phyloP scores from a whole-genome alignment of 2,797 vertebrate genomes.

The Mormyrops boulengeri region DNA sequence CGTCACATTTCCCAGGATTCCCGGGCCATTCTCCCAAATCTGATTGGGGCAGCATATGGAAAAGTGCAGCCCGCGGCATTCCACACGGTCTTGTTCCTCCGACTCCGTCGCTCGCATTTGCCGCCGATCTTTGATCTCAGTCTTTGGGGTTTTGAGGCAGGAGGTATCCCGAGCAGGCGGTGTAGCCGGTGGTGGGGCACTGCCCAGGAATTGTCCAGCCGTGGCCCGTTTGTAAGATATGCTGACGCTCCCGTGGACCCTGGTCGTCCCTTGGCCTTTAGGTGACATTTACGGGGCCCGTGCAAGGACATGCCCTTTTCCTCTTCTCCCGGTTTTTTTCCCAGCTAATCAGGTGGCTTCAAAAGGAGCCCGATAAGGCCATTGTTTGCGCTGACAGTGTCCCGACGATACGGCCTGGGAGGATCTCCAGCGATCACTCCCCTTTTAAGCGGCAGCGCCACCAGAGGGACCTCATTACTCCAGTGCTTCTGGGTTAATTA shows the following conservation, averaged over 20 bases:
- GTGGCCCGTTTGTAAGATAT: slow-evolving; percentile 50
- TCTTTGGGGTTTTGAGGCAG: not conserved
- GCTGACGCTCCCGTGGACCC: slow-evolving; percentile 55
- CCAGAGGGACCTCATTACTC: slow-evolving; percentile 65
- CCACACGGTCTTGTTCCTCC: not conserved
- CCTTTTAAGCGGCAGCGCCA: slow-evolving; percentile 58
- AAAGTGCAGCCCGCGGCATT: too few relatives aligned
- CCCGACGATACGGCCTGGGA: slow-evolving; percentile 68
- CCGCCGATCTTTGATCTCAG: not conserved
- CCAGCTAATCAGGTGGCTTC: slow-evolving; percentile 91
- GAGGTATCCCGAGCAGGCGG: not conserved
- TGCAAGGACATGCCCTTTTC: slow-evolving; percentile 84
- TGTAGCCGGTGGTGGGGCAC: not conserved
- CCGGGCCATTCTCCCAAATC: not conserved
- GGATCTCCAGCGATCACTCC: slow-evolving; percentile 40
- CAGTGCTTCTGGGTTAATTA: slow-evolving; percentile 64
- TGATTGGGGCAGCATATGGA: not conserved
- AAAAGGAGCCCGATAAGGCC: slow-evolving; percentile 89
- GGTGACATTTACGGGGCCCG: slow-evolving; percentile 81
- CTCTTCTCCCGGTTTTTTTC: slow-evolving; percentile 79
- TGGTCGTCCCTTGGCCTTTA: slow-evolving; percentile 67
- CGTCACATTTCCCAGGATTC: not conserved
- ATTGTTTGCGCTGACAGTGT: slow-evolving; percentile 89
- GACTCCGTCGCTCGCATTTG: not conserved
- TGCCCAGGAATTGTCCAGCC: slow-evolving; percentile 26